These are phyloP conservation scores for Araneus ventricosus DNA, from an alignment of 1,140 invertebrate species.

Conservation along the genomic window DNA sequence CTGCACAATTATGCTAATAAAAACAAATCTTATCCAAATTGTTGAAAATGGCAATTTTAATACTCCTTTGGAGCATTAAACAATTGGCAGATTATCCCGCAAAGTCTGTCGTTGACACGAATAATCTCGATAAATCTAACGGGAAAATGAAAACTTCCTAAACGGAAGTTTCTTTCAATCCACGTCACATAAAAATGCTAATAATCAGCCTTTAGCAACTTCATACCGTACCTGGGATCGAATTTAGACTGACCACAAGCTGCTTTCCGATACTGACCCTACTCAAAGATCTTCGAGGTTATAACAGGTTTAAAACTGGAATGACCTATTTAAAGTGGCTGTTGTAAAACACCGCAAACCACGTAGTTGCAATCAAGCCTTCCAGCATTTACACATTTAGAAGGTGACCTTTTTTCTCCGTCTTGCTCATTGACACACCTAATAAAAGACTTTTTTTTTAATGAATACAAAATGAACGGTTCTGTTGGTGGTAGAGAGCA, in stretches of 20 bases:
- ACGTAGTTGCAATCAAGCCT: slow-evolving; percentile 28
- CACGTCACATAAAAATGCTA: slow-evolving; percentile 11
- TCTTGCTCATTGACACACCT: slow-evolving; percentile 53
- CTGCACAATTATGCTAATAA: too few relatives aligned
- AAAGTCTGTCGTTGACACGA: background rate
- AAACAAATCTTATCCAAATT: too few relatives aligned
- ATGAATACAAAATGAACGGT: slow-evolving; percentile 24
- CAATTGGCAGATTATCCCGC: background rate
- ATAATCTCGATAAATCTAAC: background rate
- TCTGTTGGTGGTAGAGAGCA: background rate
- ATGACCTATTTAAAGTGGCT: slow-evolving; percentile 34
- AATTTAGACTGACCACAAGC: slow-evolving; percentile 42
- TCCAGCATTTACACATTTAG: slow-evolving; percentile 21
- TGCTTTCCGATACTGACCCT: slow-evolving; percentile 26
- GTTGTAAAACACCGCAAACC: slow-evolving; percentile 21
- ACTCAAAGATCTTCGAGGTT: slow-evolving; percentile 37
- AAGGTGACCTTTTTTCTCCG: slow-evolving; percentile 35
- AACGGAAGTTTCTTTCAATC: background rate
- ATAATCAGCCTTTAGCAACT: slow-evolving; percentile 4
- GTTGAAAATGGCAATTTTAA: too few relatives aligned
- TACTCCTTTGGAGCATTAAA: background rate
- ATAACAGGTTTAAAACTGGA: slow-evolving; percentile 53
- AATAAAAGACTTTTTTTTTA: slow-evolving; percentile 1
- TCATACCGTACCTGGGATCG: background rate
- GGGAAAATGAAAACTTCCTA: background rate